Evolutionary conservation across 2,888 invertebrate species (phyloP), one percentile per base, ranked within the genome.

Genomic region (Dasypolia templi): DNA sequence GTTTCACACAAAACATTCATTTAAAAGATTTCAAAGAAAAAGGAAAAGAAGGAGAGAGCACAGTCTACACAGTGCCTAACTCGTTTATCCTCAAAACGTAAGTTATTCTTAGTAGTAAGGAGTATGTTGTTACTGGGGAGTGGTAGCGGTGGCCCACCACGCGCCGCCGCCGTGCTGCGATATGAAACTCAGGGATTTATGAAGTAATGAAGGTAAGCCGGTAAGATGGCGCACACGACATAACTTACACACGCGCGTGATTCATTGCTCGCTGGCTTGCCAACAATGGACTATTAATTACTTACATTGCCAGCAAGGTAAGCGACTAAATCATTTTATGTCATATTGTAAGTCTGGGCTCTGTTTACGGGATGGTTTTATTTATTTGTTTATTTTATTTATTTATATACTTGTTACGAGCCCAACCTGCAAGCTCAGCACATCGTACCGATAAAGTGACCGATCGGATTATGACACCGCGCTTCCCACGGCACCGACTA

Each of bases 281-380:
- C 59, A 61, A 67, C 77, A 81, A 81, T 63, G 51, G 63, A 81
- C 69, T 81, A 77, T 77, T 81, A 69, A 81, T 81, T 81, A 73
- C 73, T 42, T 32, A 73, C 66, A 67, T 67, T 67, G 32, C 82
- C 77, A 63, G 77, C 72, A 61, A 55, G 67, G 55, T 35, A 72
- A 58, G 46, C 51, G 35, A 46, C 68, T 81, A 62, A 72, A 68
- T 81, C 46, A 81, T 76, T 72, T 67, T 56, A 67, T 44, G 68
- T 71, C 55, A 68, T 58, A 67, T 63, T 70, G 42, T 42, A 12
- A 63, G n/a, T 56, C 61, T 42, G 17, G 26, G 39, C 42, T 26
- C 19, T 29, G 51, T 46, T 46, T 55, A 55, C 6, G 22, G 49
- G 17, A 29, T 53, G 42, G 6, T 44, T 51, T n/a, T 66, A 26